Conservation (phyloP, 2,888 invertebrate genomes). For the Meteorus cinctellus region DNA sequence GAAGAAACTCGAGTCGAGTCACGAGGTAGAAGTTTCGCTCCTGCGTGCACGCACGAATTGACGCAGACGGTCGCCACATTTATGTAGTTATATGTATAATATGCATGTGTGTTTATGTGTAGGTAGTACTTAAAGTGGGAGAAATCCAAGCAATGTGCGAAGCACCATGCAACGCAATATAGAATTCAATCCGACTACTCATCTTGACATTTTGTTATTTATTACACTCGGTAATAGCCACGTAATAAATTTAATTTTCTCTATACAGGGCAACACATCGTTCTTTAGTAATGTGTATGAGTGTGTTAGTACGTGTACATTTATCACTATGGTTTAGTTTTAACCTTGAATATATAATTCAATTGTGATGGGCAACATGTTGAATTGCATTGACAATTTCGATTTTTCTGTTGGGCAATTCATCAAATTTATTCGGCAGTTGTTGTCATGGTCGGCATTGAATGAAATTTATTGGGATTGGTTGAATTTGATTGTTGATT, state of each 20-base stretch:
- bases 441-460: no score
- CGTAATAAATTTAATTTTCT: conserved; percentile 16
- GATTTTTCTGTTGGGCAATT: no score
- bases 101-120: conserved; percentile 36
- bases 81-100: conserved; percentile 19
- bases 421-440: no score
- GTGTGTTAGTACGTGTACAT: neutral
- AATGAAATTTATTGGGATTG: no score
- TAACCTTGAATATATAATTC: no score
- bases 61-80: conserved; percentile 54
- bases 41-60: conserved; percentile 56
- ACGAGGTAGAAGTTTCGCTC: conserved; percentile 51
- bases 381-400: no score
- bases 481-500: no score
- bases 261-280: neutral
- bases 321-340: no score
- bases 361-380: no score
- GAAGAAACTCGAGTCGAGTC: conserved; percentile 60
- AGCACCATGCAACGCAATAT: neutral
- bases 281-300: neutral
- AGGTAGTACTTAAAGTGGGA: conserved; percentile 5
- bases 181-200: conserved; percentile 15
- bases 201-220: conserved; percentile 16
- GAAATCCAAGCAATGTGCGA: neutral
- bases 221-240: neutral